Conservation (phyloP, 2,797 vertebrate species). For the Limnodromus scolopaceus region DNA sequence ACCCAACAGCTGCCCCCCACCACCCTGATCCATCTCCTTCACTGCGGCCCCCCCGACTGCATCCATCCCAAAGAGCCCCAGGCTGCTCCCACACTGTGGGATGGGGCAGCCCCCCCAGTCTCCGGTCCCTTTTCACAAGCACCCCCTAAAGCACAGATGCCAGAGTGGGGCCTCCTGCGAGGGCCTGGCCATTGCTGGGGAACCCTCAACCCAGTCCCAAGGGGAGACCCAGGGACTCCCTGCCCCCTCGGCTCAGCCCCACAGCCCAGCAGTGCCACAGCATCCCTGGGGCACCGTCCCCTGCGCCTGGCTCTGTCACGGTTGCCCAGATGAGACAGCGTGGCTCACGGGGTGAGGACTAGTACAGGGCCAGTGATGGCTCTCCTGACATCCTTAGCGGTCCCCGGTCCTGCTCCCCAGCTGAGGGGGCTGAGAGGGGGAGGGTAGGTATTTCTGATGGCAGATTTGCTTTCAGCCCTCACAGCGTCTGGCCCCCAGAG, state of each 20-base stretch:
- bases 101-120: fast-evolving
- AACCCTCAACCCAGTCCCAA: fast-evolving
- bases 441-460: background rate
- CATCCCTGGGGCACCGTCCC: fast-evolving
- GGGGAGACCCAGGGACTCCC: background rate
- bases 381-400: background rate
- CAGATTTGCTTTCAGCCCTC: background rate
- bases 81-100: background rate
- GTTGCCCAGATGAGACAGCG: background rate
- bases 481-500: fast-evolving
- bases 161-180: background rate
- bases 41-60: fast-evolving
- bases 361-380: fast-evolving
- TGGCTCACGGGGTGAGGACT: fast-evolving
- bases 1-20: background rate
- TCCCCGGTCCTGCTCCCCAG: background rate
- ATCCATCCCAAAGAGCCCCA: background rate
- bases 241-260: background rate
- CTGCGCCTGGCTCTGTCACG: fast-evolving
- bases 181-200: background rate
- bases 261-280: background rate
- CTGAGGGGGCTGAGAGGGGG: background rate
- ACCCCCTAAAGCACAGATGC: background rate
- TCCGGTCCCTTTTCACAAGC: background rate
- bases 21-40: fast-evolving